Evolutionary conservation across 2,797 vertebrate genomes (phyloP), one percentile per base, ranked within the genome.

Genomic region (Otolemur crassicaudatus): DNA sequence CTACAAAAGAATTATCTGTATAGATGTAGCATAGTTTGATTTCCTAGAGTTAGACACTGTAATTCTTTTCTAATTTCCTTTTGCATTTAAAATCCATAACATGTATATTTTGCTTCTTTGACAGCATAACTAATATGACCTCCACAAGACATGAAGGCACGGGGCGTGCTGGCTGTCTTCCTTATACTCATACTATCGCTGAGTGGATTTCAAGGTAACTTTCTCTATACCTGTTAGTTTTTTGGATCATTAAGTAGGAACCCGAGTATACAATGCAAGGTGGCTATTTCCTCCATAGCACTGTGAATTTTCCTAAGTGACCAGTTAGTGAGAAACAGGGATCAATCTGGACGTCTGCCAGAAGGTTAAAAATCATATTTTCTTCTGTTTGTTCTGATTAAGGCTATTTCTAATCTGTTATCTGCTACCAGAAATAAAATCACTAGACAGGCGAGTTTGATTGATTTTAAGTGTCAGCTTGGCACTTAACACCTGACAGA

Each of bases 171-270:
- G 20, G 23, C 5, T 91, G 4, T 91, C 88, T 6, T 81, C 23
- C 53, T 95, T 58, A 67, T 0, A 89, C 58, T 97, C 31, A 63
- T 88, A 58, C 5, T 17, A 46, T 46, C 40, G 77, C 56, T 8
- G 40, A 11, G 43, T 81, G 31, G 14, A 25, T 17, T 81, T 96
- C 76, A 43, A 31, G 93, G 97, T 98, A 97, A 49, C 89, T 92
- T 67, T 75, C 43, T 73, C 88, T 91, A 23, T 72, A 73, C 29
- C 34, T 63, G 7, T 81, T 67, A 58, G 49, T 60, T 80, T 72
- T 79, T 65, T 83, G n/a, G 75, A 83, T 65, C 23, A 40, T 20
- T 56, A 27, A n/a, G 53, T 22, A 69, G 25, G 22, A 85, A 81
- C 13, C 40, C 2, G 29, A 91, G 17, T 34, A 86, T 10, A 63